Percentiles rank a stretch among this genome's conserved stretches.
These are phyloP conservation scores for Aphis craccivora DNA, from an alignment of 1,140 invertebrate genomes.

Conservation along the genomic window DNA sequence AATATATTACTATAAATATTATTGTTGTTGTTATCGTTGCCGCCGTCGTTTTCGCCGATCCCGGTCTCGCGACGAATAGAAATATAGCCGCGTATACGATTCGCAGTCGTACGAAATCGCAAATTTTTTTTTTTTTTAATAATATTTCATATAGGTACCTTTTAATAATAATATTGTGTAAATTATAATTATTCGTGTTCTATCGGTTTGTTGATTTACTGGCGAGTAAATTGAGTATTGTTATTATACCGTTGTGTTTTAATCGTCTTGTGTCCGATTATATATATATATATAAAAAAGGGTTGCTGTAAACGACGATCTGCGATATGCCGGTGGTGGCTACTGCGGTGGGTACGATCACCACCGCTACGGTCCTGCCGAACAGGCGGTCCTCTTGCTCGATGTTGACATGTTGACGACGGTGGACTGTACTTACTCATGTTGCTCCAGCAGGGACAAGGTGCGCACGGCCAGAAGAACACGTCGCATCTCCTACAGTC, in stretches of 20 bases:
- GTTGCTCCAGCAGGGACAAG: slow-evolving; percentile 53
- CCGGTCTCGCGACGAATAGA: neutral
- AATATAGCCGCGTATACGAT: neutral
- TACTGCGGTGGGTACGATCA: neutral
- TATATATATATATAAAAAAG: neutral
- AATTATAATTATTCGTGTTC: neutral
- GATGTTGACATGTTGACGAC: slow-evolving; percentile 53
- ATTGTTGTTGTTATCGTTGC: neutral
- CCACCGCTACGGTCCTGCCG: neutral
- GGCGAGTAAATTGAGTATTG: neutral
- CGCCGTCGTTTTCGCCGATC: neutral
- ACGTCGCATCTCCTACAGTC: slow-evolving; percentile 58
- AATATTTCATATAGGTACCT: neutral
- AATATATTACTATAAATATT: neutral
- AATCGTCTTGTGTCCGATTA: neutral
- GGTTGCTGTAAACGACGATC: neutral
- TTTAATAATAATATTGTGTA: neutral
- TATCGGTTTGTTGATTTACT: neutral
- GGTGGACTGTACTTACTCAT: neutral
- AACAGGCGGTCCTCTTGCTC: neutral
- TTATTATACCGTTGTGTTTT: neutral
- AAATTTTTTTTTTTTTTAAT: neutral
- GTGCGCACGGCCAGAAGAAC: slow-evolving; percentile 25
- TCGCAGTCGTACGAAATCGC: neutral
- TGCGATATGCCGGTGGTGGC: neutral